Conservation (phyloP, 2,113 vertebrate genomes). For the Archocentrus centrarchus region DNA sequence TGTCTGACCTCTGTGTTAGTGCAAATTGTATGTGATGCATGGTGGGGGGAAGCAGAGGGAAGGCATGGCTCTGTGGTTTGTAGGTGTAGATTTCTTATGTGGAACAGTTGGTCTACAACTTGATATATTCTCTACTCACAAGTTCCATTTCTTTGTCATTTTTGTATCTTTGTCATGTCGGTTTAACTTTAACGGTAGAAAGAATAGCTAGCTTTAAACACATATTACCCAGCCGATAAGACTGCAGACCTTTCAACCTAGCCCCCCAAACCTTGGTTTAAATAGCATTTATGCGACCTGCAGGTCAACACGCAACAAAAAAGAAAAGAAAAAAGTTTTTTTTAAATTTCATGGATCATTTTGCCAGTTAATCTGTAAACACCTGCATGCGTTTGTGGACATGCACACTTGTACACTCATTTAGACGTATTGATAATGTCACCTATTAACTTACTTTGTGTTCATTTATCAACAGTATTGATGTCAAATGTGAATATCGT, state of each 20-base stretch:
- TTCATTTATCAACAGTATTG: conserved; percentile 82
- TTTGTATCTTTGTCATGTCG: conserved; percentile 47
- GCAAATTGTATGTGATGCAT: conserved; percentile 77
- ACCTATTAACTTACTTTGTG: conserved; percentile 76
- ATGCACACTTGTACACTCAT: conserved; percentile 72
- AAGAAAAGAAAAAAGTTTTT: not conserved
- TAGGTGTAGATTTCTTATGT: conserved; percentile 70
- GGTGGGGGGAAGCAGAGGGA: conserved; percentile 59
- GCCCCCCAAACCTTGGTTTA: conserved; percentile 14
- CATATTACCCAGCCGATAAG: conserved; percentile 29
- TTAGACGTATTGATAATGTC: conserved; percentile 66
- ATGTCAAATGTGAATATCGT: conserved; percentile 83
- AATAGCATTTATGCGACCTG: conserved; percentile 31
- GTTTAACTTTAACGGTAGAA: conserved; percentile 35
- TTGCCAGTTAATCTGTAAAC: conserved; percentile 72
- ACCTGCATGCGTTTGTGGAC: conserved; percentile 81
- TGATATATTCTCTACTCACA: conserved; percentile 48
- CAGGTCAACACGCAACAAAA: conserved; percentile 33
- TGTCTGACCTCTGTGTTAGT: conserved; percentile 77
- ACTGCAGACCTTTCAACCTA: conserved; percentile 23
- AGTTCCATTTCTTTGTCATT: conserved; percentile 50
- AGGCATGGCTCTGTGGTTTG: conserved; percentile 63
- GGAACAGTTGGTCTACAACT: conserved; percentile 58
- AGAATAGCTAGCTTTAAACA: conserved; percentile 32
- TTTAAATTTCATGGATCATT: conserved; percentile 51